Evolutionary conservation across 2,797 vertebrate genomes (phyloP).

Genomic region (Podarcis lilfordi): DNA sequence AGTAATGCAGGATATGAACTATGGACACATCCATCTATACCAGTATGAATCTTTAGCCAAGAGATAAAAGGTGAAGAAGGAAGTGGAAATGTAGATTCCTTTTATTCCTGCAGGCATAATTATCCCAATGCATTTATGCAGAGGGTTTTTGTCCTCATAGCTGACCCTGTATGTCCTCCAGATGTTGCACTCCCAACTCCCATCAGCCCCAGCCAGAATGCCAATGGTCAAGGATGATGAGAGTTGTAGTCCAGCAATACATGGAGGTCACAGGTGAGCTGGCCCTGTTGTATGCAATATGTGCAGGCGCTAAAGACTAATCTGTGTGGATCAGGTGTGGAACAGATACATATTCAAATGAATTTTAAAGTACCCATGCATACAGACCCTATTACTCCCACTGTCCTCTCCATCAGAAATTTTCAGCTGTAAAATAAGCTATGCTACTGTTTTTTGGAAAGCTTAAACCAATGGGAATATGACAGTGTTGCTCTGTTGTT

Average conservation of each 20-base stretch:
- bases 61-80: neutral
- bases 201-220: too few species aligned
- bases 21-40: neutral
- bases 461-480: neutral
- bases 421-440: neutral
- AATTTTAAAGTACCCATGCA: neutral
- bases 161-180: neutral
- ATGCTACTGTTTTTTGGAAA: neutral
- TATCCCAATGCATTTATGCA: neutral
- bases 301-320: neutral
- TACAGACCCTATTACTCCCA: neutral
- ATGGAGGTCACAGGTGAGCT: too few species aligned
- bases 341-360: neutral
- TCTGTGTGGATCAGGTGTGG: neutral
- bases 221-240: too few species aligned
- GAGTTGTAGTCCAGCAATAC: too few species aligned
- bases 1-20: neutral
- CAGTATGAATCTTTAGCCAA: neutral
- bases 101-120: neutral
- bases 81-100: neutral
- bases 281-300: neutral
- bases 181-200: too few species aligned
- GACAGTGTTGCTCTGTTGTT: neutral
- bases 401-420: neutral
- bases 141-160: neutral